Conservation (phyloP, 2,797 vertebrate species). For the Hippocampus kuda region DNA sequence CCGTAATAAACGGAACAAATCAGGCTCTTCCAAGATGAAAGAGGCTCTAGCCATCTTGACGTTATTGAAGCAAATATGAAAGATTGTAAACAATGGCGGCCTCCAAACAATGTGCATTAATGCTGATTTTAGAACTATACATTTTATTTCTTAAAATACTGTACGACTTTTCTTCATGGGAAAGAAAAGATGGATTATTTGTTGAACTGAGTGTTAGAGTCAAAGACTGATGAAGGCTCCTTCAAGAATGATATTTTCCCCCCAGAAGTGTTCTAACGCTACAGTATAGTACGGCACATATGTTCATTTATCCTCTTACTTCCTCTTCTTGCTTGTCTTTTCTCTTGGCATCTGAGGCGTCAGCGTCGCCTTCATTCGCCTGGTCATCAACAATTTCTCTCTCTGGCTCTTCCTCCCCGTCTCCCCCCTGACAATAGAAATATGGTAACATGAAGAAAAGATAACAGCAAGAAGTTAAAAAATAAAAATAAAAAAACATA, state of each 20-base stretch:
- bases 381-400: constrained; percentile 73
- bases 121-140: no score
- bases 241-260: neutral
- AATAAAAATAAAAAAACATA: neutral
- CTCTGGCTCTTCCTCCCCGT: constrained; percentile 57
- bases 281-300: neutral
- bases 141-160: no score
- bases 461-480: neutral
- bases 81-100: no score
- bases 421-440: constrained; percentile 30
- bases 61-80: no score
- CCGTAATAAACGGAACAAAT: no score
- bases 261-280: neutral
- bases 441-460: neutral
- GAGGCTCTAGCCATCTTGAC: no score
- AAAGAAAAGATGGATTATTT: no score
- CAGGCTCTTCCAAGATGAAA: no score
- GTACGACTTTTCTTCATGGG: no score
- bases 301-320: constrained; percentile 51
- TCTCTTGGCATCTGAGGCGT: constrained; percentile 80
- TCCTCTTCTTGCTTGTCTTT: constrained; percentile 85
- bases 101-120: no score
- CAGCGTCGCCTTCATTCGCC: constrained; percentile 85
- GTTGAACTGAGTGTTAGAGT: neutral
- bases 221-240: neutral